phyloP scores from a whole-genome alignment of 2,797 vertebrate species.

The Silurus lanzhouensis region DNA sequence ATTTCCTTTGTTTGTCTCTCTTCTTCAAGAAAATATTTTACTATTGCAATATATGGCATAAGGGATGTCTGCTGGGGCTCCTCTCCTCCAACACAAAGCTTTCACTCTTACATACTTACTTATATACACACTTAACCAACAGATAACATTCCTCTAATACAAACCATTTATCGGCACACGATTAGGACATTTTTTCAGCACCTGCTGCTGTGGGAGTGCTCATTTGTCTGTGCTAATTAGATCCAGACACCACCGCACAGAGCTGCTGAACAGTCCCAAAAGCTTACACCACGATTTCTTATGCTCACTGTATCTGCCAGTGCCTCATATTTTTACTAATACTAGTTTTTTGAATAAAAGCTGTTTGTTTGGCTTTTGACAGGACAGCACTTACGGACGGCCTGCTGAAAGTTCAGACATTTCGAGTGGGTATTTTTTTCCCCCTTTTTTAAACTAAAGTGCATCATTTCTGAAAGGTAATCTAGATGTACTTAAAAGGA shows the following conservation, averaged over 20 bases:
- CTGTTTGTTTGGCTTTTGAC: not conserved
- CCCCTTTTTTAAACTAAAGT: not conserved
- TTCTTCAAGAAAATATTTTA: not conserved
- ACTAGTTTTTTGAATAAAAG: not conserved
- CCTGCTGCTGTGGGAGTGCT: slow-evolving; percentile 56
- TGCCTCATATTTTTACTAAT: not conserved
- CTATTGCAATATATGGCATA: not conserved
- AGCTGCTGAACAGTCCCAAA: slow-evolving; percentile 35
- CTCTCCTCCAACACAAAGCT: slow-evolving; percentile 13
- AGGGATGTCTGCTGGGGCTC: slow-evolving; percentile 39
- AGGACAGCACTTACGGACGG: not conserved
- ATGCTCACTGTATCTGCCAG: slow-evolving; percentile 14
- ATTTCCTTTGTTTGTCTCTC: not conserved
- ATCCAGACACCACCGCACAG: slow-evolving; percentile 52
- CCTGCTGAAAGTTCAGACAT: not conserved
- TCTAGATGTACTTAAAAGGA: slow-evolving; percentile 37
- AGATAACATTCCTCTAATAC: slow-evolving; percentile 49
- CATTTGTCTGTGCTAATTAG: slow-evolving; percentile 52
- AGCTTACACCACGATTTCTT: slow-evolving; percentile 46
- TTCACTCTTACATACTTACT: slow-evolving; percentile 2
- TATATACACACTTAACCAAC: slow-evolving; percentile 37
- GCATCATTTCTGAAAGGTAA: slow-evolving; percentile 22
- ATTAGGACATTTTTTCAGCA: slow-evolving; percentile 57
- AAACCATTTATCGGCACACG: slow-evolving; percentile 54
- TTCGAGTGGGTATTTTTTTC: slow-evolving; percentile 15